Conservation (phyloP, 2,113 vertebrate species). For the Cisticola juncidis region DNA sequence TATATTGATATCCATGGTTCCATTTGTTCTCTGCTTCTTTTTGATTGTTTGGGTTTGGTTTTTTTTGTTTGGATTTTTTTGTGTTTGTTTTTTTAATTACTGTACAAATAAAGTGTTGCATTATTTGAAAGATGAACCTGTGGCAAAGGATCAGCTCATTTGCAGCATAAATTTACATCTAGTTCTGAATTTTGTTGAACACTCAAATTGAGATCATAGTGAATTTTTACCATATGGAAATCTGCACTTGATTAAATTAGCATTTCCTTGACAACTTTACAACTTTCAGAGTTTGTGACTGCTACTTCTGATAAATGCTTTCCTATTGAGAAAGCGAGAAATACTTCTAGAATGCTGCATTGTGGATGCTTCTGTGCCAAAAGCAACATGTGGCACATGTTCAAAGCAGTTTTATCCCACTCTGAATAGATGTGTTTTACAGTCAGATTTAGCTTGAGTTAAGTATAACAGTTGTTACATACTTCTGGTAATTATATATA, state of each 20-base stretch:
- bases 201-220: neutral
- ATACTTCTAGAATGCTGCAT: neutral
- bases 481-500: neutral
- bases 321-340: neutral
- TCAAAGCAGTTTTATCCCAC: neutral
- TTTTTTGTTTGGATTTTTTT: too few species aligned
- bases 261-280: constrained; percentile 36
- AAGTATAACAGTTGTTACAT: neutral
- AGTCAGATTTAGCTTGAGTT: neutral
- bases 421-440: neutral
- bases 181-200: neutral
- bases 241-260: constrained; percentile 37
- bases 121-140: neutral
- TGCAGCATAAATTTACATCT: neutral
- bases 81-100: neutral
- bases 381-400: neutral
- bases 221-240: constrained; percentile 13
- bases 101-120: neutral
- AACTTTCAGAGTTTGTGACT: neutral
- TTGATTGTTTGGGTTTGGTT: too few species aligned
- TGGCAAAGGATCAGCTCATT: neutral
- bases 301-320: constrained; percentile 14
- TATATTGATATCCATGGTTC: neutral
- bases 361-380: neutral
- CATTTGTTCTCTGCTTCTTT: neutral